These are phyloP conservation scores for Phenacoccus solenopsis DNA, from an alignment of 1,140 invertebrate genomes.

Conservation along the genomic window DNA sequence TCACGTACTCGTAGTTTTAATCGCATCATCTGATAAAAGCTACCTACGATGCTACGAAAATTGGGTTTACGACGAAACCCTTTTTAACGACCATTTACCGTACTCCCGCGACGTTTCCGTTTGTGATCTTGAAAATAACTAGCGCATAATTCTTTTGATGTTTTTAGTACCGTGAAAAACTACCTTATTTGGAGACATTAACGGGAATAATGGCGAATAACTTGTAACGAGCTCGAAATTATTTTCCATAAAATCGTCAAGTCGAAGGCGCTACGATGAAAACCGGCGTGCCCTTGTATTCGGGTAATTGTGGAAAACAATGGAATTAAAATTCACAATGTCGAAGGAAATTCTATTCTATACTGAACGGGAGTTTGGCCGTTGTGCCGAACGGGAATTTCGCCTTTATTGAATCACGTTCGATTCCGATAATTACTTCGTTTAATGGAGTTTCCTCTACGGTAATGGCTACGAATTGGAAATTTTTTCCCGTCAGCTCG, in stretches of 20 bases:
- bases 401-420: no score
- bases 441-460: no score
- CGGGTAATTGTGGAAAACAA: no score
- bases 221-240: neutral
- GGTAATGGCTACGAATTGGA: no score
- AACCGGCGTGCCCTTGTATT: no score
- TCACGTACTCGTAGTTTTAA: neutral
- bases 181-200: neutral
- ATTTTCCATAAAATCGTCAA: neutral
- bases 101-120: neutral
- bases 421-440: no score
- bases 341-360: no score
- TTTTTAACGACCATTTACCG: neutral
- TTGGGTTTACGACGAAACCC: neutral
- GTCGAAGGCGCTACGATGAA: neutral
- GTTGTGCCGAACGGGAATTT: no score
- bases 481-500: no score
- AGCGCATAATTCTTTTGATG: neutral
- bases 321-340: no score
- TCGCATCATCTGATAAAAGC: neutral
- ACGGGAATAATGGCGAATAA: neutral
- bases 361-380: no score
- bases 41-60: no score
- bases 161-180: neutral
- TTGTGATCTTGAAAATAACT: neutral